Conservation (phyloP, 2,888 invertebrate genomes). For the Sesia apiformis region DNA sequence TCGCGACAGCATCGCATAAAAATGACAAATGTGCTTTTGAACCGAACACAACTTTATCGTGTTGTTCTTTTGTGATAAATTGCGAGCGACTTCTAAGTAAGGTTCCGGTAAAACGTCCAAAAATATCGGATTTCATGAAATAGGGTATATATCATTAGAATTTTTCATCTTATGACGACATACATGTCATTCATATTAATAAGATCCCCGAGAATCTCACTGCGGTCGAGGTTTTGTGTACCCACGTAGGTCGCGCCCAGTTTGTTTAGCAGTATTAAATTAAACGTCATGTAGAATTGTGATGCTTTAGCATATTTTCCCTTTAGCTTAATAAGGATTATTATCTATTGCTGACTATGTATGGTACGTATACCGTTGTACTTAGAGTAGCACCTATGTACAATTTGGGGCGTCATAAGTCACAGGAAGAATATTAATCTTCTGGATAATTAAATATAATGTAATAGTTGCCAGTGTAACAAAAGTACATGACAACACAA, state of each 20-base stretch:
- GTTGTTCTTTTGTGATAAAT: background rate
- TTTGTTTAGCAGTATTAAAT: constrained; percentile 20
- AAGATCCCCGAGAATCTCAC: constrained; percentile 2
- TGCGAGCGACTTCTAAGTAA: background rate
- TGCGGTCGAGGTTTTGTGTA: constrained; percentile 1
- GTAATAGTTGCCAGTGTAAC: no score
- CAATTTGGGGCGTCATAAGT: no score
- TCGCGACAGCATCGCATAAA: background rate
- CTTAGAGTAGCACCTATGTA: no score
- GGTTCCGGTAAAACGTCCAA: background rate
- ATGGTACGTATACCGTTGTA: no score
- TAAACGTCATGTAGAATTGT: constrained; percentile 13
- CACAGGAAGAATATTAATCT: no score
- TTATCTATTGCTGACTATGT: no score
- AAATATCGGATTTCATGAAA: background rate
- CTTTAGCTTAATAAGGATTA: no score
- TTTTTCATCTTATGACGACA: constrained; percentile 1
- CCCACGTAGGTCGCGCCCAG: background rate
- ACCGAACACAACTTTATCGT: background rate
- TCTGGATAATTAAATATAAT: no score
- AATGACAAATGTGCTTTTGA: background rate
- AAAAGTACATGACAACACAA: no score
- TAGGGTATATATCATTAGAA: background rate
- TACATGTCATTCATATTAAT: constrained; percentile 9
- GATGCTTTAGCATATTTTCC: no score